Conservation (phyloP, 2,797 vertebrate genomes). For the Rhinichthys osculus region DNA sequence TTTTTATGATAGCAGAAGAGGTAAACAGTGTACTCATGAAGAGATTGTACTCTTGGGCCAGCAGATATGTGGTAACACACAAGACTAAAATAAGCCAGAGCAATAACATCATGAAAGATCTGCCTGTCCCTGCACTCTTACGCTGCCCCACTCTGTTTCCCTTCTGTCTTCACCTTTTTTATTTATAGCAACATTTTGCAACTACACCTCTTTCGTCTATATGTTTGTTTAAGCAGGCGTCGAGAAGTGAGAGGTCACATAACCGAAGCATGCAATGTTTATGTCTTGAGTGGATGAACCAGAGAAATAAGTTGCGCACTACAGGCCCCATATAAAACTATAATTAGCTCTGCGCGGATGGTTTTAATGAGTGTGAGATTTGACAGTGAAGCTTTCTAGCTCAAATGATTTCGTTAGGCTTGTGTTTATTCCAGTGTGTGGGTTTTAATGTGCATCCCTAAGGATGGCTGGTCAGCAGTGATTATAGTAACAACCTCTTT, state of each 20-base stretch:
- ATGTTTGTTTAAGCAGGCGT: conserved; percentile 49
- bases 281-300: conserved; percentile 51
- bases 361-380: conserved; percentile 76
- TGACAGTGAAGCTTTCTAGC: conserved; percentile 72
- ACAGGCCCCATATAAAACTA: conserved; percentile 69
- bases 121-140: conserved; percentile 36
- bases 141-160: conserved; percentile 8
- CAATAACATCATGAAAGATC: conserved; percentile 38
- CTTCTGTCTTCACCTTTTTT: conserved; percentile 53
- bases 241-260: conserved; percentile 39
- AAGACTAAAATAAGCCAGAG: conserved; percentile 49
- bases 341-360: conserved; percentile 76
- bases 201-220: conserved; percentile 55
- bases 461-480: conserved; percentile 60
- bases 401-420: conserved; percentile 66
- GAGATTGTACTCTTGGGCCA: conserved; percentile 18
- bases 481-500: conserved; percentile 65
- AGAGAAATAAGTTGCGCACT: conserved; percentile 38
- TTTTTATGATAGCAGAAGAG: conserved; percentile 29
- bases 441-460: conserved; percentile 63
- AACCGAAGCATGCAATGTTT: conserved; percentile 41
- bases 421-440: conserved; percentile 76
- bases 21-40: conserved; percentile 32
- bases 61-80: conserved; percentile 42
- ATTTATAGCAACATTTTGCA: conserved; percentile 73